Conservation (phyloP, 2,888 invertebrate species). For the Taenaris catops region DNA sequence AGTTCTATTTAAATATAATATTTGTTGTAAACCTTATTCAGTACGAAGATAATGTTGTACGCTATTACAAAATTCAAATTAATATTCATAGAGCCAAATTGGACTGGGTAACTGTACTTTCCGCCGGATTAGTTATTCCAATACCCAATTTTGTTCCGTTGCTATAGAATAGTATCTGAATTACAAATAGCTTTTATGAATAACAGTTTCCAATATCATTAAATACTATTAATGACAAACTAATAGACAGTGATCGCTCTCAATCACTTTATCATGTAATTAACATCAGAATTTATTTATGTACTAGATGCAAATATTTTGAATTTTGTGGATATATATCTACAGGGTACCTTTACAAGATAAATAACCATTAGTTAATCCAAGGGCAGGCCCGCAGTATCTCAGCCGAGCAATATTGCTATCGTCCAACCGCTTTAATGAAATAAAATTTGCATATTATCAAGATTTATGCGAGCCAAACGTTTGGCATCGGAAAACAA, state of each 20-base stretch:
- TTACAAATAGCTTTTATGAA: conserved; percentile 7
- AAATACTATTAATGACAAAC: too few species aligned
- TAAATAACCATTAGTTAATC: conserved; percentile 79
- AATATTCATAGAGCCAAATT: conserved; percentile 52
- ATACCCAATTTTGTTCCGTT: conserved; percentile 9
- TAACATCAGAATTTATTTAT: too few species aligned
- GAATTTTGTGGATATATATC: too few species aligned
- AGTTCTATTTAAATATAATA: too few species aligned
- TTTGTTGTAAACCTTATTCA: too few species aligned
- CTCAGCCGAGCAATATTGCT: conserved; percentile 68
- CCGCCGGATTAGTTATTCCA: conserved; percentile 11
- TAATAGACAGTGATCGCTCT: too few species aligned
- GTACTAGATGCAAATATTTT: too few species aligned
- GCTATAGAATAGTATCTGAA: conserved; percentile 3
- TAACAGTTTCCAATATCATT: conserved; percentile 3
- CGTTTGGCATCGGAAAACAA: conserved; percentile 58
- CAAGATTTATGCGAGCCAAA: conserved; percentile 63
- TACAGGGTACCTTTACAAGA: conserved; percentile 64
- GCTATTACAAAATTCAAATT: conserved; percentile 30
- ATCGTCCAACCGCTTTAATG: conserved; percentile 73
- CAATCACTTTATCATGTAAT: too few species aligned
- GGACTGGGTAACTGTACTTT: conserved; percentile 12
- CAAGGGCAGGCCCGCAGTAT: conserved; percentile 63
- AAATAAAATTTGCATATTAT: conserved; percentile 78
- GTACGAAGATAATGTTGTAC: conserved; percentile 5